Evolutionary conservation across 2,888 invertebrate species (phyloP), one percentile per base, ranked within the genome.

Genomic region (Tineola bisselliella): DNA sequence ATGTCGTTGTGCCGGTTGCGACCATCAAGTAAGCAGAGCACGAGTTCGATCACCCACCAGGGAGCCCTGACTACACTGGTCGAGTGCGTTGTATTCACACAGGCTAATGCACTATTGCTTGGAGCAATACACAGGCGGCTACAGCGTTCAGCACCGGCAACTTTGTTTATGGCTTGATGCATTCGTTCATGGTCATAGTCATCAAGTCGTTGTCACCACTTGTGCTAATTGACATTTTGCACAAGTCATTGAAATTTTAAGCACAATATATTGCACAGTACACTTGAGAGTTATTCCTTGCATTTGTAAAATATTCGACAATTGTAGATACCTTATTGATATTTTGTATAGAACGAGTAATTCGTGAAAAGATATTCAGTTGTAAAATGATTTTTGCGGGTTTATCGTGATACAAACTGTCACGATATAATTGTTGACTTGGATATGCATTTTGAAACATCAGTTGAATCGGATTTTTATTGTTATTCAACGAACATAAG

Each of bases 1-100:
- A 74, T 84, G 84, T 78, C 79, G 76, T 66, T 84, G 87, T 74
- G 74, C 81, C 68, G 81, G 81, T 71, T 83, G 82, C 77, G 82
- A 84, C 73, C 84, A 84, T 74, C 84, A 86, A 86, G 86, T 86
- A 87, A 86, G 86, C 56, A 31, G 33, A 15, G 33, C 58, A 58
- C 48, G 48, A 48, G 48, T 48, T 48, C 48, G 15, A 48, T 48
- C 15, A 13, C 13, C 8, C 48, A 48, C 48, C 38, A 12, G 4
- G 38, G 38, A 38, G 38, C 38, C 38, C n/a, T n/a, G 38, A 38
- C n/a, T 38, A 38, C 48, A 48, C 48, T 15, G 17, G 48, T 17
- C 48, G 48, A 48, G 48, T 17, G 48, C 15, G 15, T 48, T 17
- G 13, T 48, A 10, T 48, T 48, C 48, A 48, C 48, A 17, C 48